Conservation (phyloP, 2,888 invertebrate species). For the Cenopis cana region DNA sequence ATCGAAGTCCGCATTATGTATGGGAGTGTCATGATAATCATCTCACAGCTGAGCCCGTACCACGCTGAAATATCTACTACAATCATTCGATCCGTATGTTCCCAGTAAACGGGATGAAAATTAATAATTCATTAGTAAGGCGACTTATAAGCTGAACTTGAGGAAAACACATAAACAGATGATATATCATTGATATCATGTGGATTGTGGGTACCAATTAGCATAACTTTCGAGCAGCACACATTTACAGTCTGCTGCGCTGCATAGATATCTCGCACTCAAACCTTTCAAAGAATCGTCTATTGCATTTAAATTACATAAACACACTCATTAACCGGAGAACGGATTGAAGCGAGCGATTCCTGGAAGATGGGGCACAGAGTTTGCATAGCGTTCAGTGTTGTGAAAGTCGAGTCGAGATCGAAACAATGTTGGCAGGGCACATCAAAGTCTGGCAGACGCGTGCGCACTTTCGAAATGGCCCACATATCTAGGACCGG, state of each 20-base stretch:
- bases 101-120: too few species aligned
- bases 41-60: not conserved
- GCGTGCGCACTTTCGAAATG: constrained; percentile 70
- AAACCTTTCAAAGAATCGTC: constrained; percentile 22
- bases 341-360: constrained; percentile 26
- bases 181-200: not conserved
- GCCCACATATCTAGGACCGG: constrained; percentile 56
- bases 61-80: too few species aligned
- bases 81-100: too few species aligned
- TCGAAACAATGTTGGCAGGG: constrained; percentile 65
- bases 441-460: constrained; percentile 74
- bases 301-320: constrained; percentile 34
- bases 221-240: constrained; percentile 22
- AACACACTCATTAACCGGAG: constrained; percentile 33
- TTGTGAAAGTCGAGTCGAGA: constrained; percentile 51
- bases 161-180: not conserved
- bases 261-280: constrained; percentile 26
- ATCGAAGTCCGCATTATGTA: not conserved
- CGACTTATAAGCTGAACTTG: not conserved
- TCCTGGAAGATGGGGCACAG: constrained; percentile 30
- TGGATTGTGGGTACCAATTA: constrained; percentile 6
- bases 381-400: constrained; percentile 20
- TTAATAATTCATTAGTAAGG: too few species aligned
- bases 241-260: constrained; percentile 28
- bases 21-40: not conserved